Evolutionary conservation across 2,797 vertebrate species (phyloP), one percentile per base, ranked within the genome.

Genomic region (Gambelia wislizenii): DNA sequence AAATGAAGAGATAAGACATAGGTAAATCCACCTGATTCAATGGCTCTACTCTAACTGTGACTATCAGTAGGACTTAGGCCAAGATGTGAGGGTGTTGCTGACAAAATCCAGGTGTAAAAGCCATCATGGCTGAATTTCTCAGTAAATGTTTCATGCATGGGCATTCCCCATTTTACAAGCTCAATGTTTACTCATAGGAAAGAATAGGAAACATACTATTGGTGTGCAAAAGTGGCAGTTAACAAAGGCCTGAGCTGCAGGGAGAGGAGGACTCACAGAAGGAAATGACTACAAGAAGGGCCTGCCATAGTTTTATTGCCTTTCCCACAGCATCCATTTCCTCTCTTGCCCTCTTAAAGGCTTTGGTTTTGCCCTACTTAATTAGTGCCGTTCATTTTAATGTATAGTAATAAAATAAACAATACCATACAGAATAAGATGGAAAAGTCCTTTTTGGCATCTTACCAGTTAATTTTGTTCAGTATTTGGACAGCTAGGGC

Each of bases 251-350:
- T 61, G 33, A 18, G 33, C 8, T 39, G 70, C 3, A 27, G 33
- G 12, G 61, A 49, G 49, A 27, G 22, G 22, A 5, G 61, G 91
- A 93, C 85, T 75, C 61, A 91, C 81, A 92, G 90, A 90, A 91
- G 88, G 70, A 94, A 92, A 94, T 92, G 67, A 74, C 75, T 84
- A 74, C 74, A 89, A 89, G 94, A 93, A 93, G 89, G 79, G 87
- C 39, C 72, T 94, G 94, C 81, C 49, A 84, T 72, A 69, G 49
- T 83, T 91, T 69, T 90, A 78, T 91, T 54, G 83, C n/a, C 18
- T 92, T 92, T 94, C 47, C 81, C 93, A 80, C 76, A 64, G 84
- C 18, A 39, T 75, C 25, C 42, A 9, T 82, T 76, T 64, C 69
- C 74, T 75, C 56, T 85, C 76, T 79, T 56, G 5, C 36, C 36